phyloP scores from a whole-genome alignment of 2,888 invertebrate genomes.

The Tiliacea citrago region DNA sequence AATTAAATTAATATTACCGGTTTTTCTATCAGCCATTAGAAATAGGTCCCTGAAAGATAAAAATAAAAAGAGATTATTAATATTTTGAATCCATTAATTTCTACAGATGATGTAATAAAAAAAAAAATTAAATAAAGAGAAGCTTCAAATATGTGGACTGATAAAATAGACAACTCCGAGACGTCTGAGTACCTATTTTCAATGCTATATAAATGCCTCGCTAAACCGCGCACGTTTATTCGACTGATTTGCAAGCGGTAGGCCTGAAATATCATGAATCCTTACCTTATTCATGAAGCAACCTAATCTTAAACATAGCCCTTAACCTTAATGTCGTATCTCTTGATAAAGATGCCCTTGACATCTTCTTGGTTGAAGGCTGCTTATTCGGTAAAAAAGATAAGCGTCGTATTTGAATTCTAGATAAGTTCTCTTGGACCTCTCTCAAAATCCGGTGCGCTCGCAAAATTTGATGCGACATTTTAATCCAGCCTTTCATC shows the following conservation, averaged over 20 bases:
- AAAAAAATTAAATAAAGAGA: background rate
- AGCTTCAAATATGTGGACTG: background rate
- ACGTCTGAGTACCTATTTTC: background rate
- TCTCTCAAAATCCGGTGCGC: slow-evolving; percentile 31
- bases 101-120: slow-evolving; percentile 3
- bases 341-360: slow-evolving; percentile 26
- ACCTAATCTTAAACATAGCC: slow-evolving; percentile 4
- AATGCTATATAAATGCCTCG: background rate
- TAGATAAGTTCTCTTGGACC: slow-evolving; percentile 39
- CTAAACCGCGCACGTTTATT: background rate
- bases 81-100: slow-evolving; percentile 12
- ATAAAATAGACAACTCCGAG: background rate
- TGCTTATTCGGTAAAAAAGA: slow-evolving; percentile 17
- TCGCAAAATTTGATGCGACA: slow-evolving; percentile 51
- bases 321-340: slow-evolving; percentile 4
- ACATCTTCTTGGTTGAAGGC: slow-evolving; percentile 8
- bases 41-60: background rate
- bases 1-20: slow-evolving; percentile 25
- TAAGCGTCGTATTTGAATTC: slow-evolving; percentile 36
- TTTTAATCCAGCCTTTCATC: slow-evolving; percentile 57
- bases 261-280: background rate
- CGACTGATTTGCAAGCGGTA: background rate
- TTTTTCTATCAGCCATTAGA: slow-evolving; percentile 12
- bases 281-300: slow-evolving; percentile 6
- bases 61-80: background rate